Evolutionary conservation across 2,797 vertebrate species (phyloP), one percentile per base, ranked within the genome.

Genomic region (Capromys pilorides): DNA sequence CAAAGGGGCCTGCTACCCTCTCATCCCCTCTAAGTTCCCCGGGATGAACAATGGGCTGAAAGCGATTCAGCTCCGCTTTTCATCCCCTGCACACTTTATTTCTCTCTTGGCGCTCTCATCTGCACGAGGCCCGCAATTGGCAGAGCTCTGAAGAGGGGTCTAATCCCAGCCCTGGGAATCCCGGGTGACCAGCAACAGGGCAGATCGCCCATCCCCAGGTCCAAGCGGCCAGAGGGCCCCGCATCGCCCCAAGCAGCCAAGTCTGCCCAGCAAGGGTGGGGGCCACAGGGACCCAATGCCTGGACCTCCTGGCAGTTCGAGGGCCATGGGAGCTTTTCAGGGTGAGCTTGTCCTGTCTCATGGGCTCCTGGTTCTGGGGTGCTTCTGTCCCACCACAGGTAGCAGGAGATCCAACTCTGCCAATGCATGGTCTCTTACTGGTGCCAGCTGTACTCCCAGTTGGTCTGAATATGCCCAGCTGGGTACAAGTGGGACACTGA

Each of bases 21-120:
- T 99, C 98, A 99, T 99, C 99, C 99, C 98, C 98, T 95, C 99
- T 99, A 99, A 99, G 99, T 99, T 98, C 98, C 99, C 99, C 98
- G 98, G 97, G 98, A 98, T 98, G 98, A 99, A 99, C 99, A 99
- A 99, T 99, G 99, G 99, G 98, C 99, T 99, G 99, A 99, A 99
- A 99, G 99, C 98, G 99, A 99, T 99, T 99, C 99, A 99, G 99
- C 99, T 98, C 99, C 98, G 99, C 99, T 99, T 99, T 99, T 99
- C 99, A 99, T 99, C 98, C 99, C 98, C 98, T 98, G 97, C 99
- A 99, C 99, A 99, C 99, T 99, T 99, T 99, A 99, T 99, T 99
- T 99, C 99, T 99, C 98, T 98, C 99, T 99, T 98, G 98, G 98
- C 98, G 97, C 98, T 98, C 98, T 98, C 98, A 97, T 98, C 98